phyloP scores from a whole-genome alignment of 2,797 vertebrate species.

The Crax fasciolata region DNA sequence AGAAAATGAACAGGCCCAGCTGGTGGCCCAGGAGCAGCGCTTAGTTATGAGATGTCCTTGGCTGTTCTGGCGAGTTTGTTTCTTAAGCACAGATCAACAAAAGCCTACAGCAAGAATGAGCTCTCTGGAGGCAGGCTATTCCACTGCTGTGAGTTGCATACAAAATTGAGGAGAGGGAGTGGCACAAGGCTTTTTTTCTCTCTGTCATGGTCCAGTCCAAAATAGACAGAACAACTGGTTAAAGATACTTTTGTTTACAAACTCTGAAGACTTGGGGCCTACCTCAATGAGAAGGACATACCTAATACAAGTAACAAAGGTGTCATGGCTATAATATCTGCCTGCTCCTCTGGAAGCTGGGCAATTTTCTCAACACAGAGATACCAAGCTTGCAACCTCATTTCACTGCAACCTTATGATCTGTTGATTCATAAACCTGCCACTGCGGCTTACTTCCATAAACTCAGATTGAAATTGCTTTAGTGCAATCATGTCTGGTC shows the following conservation, averaged over 20 bases:
- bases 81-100: background rate
- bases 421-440: conserved; percentile 70
- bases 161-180: background rate
- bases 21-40: background rate
- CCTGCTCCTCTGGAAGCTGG: conserved; percentile 23
- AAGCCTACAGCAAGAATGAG: background rate
- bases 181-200: background rate
- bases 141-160: accelerated
- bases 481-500: conserved; percentile 55
- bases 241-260: background rate
- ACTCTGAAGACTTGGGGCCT: background rate
- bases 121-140: background rate
- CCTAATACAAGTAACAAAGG: background rate
- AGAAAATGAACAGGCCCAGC: background rate
- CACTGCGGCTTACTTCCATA: conserved; percentile 49
- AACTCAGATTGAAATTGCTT: conserved; percentile 71
- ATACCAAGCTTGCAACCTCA: conserved; percentile 8
- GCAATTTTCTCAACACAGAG: conserved; percentile 51
- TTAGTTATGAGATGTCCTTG: background rate
- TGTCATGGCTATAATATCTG: background rate
- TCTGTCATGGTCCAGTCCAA: background rate
- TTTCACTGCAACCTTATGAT: conserved; percentile 59
- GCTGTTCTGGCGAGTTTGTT: background rate
- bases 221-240: background rate
- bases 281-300: background rate